Evolutionary conservation across 1,140 invertebrate species (phyloP), one percentile per base, ranked within the genome.

Genomic region (Zaprionus ghesquierei): DNA sequence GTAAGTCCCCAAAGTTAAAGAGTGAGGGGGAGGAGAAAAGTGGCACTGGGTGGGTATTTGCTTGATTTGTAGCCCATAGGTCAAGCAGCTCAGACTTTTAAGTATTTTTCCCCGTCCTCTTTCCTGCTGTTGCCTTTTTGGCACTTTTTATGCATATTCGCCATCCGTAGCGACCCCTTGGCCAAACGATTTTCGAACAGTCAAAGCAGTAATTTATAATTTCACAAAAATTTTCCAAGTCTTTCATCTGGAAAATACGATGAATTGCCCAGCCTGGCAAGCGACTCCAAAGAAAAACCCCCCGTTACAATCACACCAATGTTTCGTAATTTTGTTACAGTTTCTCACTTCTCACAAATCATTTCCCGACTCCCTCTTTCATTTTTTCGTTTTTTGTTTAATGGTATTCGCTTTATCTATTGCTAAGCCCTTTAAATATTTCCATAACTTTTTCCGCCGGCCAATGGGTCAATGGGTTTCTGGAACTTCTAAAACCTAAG

Each of bases 191-290:
- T 63, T 68, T 66, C 68, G 76, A 80, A 84, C 66, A 79, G 68
- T 54, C 72, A 72, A 54, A 51, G 69, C 79, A 82, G 89, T 84
- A 87, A 89, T 84, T 89, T 89, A 89, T 89, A 89, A 87, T 89
- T 89, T 84, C 65, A 51, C 62, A 61, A 74, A 81, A 72, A 87
- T 89, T 87, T 82, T 76, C 51, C 58, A 72, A 79, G 18, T 66
- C 84, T 79, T 15, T 84, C 84, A 76, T 62, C 82, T 77, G 82
- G 84, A 87, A 87, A 87, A 89, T 77, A 69, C 69, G 72, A 22
- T 6, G 23, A 27, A 23, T 25, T 13, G 13, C 2, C 18, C 22
- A 15, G 25, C 41, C 23, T 6, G 31, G 31, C n/a, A n/a, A 1
- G 33, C 2, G 33, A 38, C n/a, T 38, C 12, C 5, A 5, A n/a